Base-by-base conservation (phyloP, 2,888 invertebrate species). In the Synergus laeviventris region DNA sequence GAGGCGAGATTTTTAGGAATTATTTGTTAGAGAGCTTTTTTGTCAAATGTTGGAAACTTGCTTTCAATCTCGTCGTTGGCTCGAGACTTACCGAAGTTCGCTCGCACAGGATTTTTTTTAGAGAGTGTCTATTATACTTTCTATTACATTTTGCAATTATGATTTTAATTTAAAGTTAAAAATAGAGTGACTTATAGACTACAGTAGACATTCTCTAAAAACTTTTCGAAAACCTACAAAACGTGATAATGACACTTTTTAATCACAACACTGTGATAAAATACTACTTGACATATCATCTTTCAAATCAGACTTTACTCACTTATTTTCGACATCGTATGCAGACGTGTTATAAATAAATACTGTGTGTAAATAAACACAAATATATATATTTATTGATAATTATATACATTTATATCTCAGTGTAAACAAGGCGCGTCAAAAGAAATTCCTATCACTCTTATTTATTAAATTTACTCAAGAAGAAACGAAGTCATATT, bases 201-300 rank as follows among this genome's bases (percentile, higher is more conserved):
- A 42, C 3, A 24, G 45, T 70, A 70, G n/a, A 45, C 45, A 70
- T 70, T n/a, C 21, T 31, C 11, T 38, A 38, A 75, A 64, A 54
- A 14, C 18, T 38, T n/a, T 59, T 31, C 39, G 8, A 38, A 36
- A 64, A n/a, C 79, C 79, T 77, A 86, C 49, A 16, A 45, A 66
- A 66, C 45, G 66, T 84, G 85, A 85, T 85, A 84, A 79, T 81
- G 78, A 86, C 84, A 84, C 85, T 83, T 86, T 82, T 86, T 78
- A 85, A 88, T 89, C 88, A 89, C 88, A 84, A 81, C 75, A 84
- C 88, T 89, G 86, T 89, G 89, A 88, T 89, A 89, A 83, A 42
- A 77, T 82, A 82, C 83, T 83, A 79, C 66, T 45, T 82, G 81
- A 87, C 88, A 89, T 89, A 89, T 89, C 87, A 87, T 85, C n/a